Evolutionary conservation across 2,113 vertebrate species (phyloP).

Genomic region (Terrapene triunguis): DNA sequence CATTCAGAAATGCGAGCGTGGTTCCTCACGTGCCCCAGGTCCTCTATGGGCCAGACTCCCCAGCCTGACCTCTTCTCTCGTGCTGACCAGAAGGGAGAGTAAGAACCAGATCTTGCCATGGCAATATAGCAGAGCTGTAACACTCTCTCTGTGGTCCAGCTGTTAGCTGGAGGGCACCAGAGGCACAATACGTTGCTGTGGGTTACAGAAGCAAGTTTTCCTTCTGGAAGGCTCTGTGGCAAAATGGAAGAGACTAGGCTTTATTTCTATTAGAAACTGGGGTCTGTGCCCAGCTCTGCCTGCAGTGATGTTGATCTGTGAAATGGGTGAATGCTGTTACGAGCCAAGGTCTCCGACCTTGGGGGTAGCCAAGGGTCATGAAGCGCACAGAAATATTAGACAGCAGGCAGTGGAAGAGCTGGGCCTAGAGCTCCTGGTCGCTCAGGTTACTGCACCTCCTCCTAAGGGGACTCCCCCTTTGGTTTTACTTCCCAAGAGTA

Average conservation of each 20-base stretch:
- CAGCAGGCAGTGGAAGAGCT: not conserved
- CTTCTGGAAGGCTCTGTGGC: not conserved
- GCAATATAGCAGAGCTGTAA: not conserved
- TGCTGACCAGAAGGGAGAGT: not conserved
- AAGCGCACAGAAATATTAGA: not conserved
- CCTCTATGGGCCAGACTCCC: not conserved
- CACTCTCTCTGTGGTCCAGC: not conserved
- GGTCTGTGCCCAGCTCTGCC: not conserved
- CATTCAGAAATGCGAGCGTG: no score
- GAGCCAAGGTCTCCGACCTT: not conserved
- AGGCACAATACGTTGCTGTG: not conserved
- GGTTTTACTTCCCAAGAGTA: not conserved
- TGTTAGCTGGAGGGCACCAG: not conserved
- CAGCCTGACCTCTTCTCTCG: not conserved
- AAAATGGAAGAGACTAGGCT: not conserved
- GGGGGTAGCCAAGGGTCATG: not conserved
- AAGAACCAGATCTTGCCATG: not conserved
- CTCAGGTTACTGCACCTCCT: not conserved
- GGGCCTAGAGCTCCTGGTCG: not conserved
- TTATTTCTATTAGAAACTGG: not conserved
- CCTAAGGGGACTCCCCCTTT: not conserved
- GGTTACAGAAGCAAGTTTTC: not conserved
- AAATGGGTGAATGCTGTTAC: not conserved
- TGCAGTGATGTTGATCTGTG: not conserved
- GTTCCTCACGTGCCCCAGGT: not conserved